Evolutionary conservation across 92 coral and sea anemone genomes (phyloP).

Genomic region (Paramuricea clavata): DNA sequence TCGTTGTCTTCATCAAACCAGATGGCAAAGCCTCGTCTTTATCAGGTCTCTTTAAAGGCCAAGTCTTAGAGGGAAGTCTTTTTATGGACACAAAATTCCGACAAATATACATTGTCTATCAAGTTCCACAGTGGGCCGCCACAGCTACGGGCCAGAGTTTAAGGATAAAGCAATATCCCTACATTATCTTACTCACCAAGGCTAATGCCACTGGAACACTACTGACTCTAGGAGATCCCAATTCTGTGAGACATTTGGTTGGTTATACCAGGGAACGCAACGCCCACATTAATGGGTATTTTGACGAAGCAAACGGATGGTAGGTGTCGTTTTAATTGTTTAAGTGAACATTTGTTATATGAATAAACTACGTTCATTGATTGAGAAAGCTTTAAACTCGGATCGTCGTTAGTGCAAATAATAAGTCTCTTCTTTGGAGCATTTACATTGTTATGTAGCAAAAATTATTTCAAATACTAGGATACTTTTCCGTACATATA

Average conservation of each 20-base stretch:
- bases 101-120: constrained; percentile 83
- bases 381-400: too few relatives aligned
- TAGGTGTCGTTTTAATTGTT: constrained; percentile 17
- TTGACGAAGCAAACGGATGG: constrained; percentile 85
- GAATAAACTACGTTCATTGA: too few relatives aligned
- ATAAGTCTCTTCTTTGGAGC: too few relatives aligned
- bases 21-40: constrained; percentile 48
- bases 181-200: constrained; percentile 76
- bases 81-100: constrained; percentile 83
- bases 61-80: constrained; percentile 80
- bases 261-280: constrained; percentile 81
- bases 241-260: constrained; percentile 72
- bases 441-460: not conserved
- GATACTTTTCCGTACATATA: constrained; percentile 11
- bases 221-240: constrained; percentile 67
- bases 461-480: not conserved
- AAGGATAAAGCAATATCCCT: constrained; percentile 48
- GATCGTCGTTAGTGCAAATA: too few relatives aligned
- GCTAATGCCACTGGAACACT: constrained; percentile 78
- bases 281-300: constrained; percentile 81
- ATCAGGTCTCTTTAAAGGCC: constrained; percentile 65
- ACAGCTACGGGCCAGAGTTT: constrained; percentile 10
- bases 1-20: constrained; percentile 57
- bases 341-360: too few relatives aligned
- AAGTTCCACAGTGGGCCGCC: constrained; percentile 71